Base-by-base conservation (phyloP, 2,797 vertebrate genomes). In the Channallabes apus region DNA sequence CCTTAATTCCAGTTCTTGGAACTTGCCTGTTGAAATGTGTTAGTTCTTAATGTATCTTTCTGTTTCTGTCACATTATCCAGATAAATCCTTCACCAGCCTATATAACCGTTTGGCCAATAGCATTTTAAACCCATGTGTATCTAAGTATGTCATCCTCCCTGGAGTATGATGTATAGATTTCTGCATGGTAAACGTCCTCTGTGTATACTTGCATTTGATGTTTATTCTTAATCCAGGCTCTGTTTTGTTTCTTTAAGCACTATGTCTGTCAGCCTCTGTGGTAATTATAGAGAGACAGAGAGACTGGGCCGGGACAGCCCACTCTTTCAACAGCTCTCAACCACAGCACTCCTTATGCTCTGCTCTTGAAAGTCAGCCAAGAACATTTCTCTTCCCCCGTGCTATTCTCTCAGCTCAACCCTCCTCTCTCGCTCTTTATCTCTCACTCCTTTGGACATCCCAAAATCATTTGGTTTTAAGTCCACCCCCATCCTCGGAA, bases 191-290 rank as follows among this genome's bases (percentile, higher is more conserved):
- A 62, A 82, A 62, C 77, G 82, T 90, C 86, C 79, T 78, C 58
- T 83, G 85, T 85, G 69, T 87, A 86, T 82, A 86, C 87, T 84
- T 89, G 90, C 89, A 92, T 89, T 81, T 88, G 89, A 91, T 94
- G 94, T 95, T 94, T 95, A 94, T 94, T 95, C 94, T 93, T 92
- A 92, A 93, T 91, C 85, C 89, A 35, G 91, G 92, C 94, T 94
- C 94, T 96, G 94, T 95, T 95, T 96, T 95, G 93, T 95, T 94
- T 94, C 94, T 94, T 93, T 95, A 96, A 95, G 94, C 93, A 93
- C 92, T 90, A 90, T 93, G 94, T 96, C 94, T 95, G 93, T 95
- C 94, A 95, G 93, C 93, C 93, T 88, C 91, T 91, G 93, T 93
- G 87, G 93, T 95, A 95, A 96, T 96, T 95, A 95, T 93, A 94